Evolutionary conservation across 2,797 vertebrate genomes (phyloP).

Genomic region (Sphenopsis melanotis): DNA sequence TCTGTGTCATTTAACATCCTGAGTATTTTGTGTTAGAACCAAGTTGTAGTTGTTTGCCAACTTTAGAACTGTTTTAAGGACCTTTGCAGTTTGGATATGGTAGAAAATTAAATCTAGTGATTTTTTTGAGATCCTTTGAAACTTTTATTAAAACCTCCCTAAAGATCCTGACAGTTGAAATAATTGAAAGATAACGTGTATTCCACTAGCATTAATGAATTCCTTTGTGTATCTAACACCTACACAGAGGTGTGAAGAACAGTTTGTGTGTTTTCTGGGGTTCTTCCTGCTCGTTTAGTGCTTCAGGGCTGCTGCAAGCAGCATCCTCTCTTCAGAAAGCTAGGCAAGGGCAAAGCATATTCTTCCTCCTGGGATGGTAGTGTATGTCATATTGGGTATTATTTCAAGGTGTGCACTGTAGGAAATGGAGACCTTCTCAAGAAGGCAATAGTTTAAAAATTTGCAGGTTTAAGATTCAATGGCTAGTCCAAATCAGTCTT

Average conservation of each 20-base stretch:
- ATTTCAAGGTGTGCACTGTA: not conserved
- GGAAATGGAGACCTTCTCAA: not conserved
- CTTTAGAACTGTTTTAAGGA: not conserved
- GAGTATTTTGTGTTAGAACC: not conserved
- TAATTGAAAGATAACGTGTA: not conserved
- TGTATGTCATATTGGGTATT: not conserved
- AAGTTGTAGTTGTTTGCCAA: not conserved
- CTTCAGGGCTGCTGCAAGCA: slow-evolving; percentile 23
- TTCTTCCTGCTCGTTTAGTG: not conserved
- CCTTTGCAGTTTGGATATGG: not conserved
- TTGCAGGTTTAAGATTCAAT: not conserved
- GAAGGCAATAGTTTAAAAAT: not conserved
- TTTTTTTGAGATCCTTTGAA: not conserved
- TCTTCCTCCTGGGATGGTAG: not conserved
- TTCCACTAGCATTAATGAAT: not conserved
- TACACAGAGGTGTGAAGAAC: not conserved
- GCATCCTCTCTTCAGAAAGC: not conserved
- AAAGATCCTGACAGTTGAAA: not conserved
- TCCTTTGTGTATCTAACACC: not conserved
- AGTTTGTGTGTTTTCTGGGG: not conserved
- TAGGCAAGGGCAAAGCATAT: not conserved
- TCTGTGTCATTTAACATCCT: slow-evolving; percentile 14
- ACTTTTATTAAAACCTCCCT: not conserved
- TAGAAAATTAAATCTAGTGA: not conserved
- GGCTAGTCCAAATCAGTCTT: not conserved